These are phyloP conservation scores for Scaptomyza reducta DNA, from an alignment of 2,888 invertebrate species.

Conservation along the genomic window DNA sequence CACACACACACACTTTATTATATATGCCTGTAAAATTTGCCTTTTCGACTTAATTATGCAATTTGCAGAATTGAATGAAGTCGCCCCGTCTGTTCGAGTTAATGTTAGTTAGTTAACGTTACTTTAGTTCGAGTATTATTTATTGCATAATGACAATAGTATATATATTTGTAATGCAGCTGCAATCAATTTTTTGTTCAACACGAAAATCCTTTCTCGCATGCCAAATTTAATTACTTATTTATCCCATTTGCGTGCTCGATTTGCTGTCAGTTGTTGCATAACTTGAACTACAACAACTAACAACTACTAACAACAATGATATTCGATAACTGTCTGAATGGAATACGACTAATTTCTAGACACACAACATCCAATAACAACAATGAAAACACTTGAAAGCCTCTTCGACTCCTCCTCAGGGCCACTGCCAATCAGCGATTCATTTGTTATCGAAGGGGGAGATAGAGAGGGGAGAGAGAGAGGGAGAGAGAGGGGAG, in stretches of 20 bases:
- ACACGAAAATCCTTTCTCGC: slow-evolving; percentile 27
- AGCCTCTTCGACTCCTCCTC: slow-evolving; percentile 36
- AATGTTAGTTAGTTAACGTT: slow-evolving; percentile 32
- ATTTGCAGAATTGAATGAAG: slow-evolving; percentile 64
- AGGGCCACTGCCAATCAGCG: slow-evolving; percentile 67
- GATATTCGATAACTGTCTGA: neutral
- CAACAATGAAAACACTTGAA: slow-evolving; percentile 37
- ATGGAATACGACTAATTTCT: slow-evolving; percentile 42
- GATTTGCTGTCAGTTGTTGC: slow-evolving; percentile 21
- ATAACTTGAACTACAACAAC: slow-evolving; percentile 14
- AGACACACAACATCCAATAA: slow-evolving; percentile 14
- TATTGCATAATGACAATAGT: slow-evolving; percentile 35
- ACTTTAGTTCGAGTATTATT: neutral
- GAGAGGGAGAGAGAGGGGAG: slow-evolving; percentile 12
- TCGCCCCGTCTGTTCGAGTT: slow-evolving; percentile 32
- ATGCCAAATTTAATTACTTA: slow-evolving; percentile 28
- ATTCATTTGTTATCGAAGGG: slow-evolving; percentile 48
- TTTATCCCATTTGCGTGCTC: slow-evolving; percentile 17
- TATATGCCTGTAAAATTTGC: slow-evolving; percentile 47
- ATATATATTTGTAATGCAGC: neutral
- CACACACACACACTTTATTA: slow-evolving; percentile 16
- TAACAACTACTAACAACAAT: neutral
- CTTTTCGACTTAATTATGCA: slow-evolving; percentile 73
- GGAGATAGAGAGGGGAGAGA: slow-evolving; percentile 5
- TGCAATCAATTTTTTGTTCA: slow-evolving; percentile 24